Evolutionary conservation across 2,113 vertebrate species (phyloP).

Genomic region (Protobothrops mucrosquamatus): DNA sequence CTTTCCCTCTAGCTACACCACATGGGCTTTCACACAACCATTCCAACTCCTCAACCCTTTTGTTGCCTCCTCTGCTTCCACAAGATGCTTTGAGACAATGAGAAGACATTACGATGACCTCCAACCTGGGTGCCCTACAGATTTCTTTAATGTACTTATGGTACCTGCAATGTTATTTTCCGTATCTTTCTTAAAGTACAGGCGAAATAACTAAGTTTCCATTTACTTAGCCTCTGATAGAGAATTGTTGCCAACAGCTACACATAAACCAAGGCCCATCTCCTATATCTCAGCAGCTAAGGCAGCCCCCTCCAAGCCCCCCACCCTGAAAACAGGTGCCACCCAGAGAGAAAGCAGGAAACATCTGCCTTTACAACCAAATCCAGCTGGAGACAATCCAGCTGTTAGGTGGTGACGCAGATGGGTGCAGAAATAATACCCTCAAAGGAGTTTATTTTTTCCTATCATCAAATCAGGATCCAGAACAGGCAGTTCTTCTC

Average conservation of each 20-base stretch:
- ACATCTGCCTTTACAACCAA: slow-evolving; percentile 24
- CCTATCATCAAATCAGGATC: slow-evolving; percentile 48
- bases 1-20: neutral
- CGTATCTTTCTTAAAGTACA: neutral
- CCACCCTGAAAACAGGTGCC: neutral
- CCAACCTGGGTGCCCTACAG: neutral
- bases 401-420: slow-evolving; percentile 58
- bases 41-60: neutral
- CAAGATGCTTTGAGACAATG: neutral
- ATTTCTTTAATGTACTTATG: neutral
- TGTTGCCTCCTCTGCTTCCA: neutral
- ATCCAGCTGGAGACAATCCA: slow-evolving; percentile 48
- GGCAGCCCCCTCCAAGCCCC: neutral
- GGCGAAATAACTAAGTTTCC: neutral
- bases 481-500: neutral
- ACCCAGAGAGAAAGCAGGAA: neutral
- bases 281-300: neutral
- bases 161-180: neutral
- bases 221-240: neutral
- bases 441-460: slow-evolving; percentile 40
- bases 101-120: neutral
- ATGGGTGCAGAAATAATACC: slow-evolving; percentile 54
- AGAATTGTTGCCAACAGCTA: neutral
- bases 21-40: neutral
- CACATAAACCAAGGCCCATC: neutral